A percentile compares a stretch with the other conserved stretches of the same genome.
Evolutionary conservation across 64 coral and sea anemone species (phyloP).

Genomic region (Montipora cactus): DNA sequence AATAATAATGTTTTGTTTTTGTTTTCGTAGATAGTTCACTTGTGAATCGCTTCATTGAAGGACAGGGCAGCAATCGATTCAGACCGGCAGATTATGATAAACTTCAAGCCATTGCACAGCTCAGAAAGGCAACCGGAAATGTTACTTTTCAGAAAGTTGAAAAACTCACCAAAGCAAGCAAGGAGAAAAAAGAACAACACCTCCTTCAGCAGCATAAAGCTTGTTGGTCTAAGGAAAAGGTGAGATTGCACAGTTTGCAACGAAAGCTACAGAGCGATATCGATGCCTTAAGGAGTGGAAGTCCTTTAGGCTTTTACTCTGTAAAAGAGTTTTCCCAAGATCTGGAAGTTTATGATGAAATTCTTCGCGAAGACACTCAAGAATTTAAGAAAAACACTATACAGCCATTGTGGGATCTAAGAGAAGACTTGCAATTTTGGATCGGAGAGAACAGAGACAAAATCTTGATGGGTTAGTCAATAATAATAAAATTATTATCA

Average conservation of each 20-base stretch:
- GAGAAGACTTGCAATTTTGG: conserved; percentile 96
- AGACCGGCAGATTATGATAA: conserved; percentile 94
- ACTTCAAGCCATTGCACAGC: conserved; percentile 91
- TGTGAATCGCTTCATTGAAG: conserved; percentile 83
- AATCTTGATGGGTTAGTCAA: conserved; percentile 78
- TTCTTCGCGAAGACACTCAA: conserved; percentile 80
- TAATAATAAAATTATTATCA: neutral
- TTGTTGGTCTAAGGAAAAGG: conserved; percentile 95
- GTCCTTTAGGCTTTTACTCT: conserved; percentile 74
- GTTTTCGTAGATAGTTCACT: conserved; percentile 74
- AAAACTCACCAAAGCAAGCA: conserved; percentile 79
- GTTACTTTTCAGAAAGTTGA: conserved; percentile 86
- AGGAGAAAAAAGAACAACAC: conserved; percentile 88
- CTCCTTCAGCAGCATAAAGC: conserved; percentile 93
- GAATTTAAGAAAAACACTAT: conserved; percentile 90
- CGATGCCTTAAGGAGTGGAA: conserved; percentile 75
- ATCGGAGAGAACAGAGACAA: conserved; percentile 95
- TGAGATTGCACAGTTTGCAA: conserved; percentile 84
- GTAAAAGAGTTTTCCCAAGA: conserved; percentile 92
- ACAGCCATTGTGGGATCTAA: conserved; percentile 92
- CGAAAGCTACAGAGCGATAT: conserved; percentile 79
- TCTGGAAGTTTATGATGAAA: conserved; percentile 83
- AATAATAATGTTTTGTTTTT: neutral
- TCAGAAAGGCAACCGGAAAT: conserved; percentile 85
- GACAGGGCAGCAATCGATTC: conserved; percentile 79